These are phyloP conservation scores for Elysia crispata DNA, from an alignment of 2,888 invertebrate genomes.

Conservation along the genomic window DNA sequence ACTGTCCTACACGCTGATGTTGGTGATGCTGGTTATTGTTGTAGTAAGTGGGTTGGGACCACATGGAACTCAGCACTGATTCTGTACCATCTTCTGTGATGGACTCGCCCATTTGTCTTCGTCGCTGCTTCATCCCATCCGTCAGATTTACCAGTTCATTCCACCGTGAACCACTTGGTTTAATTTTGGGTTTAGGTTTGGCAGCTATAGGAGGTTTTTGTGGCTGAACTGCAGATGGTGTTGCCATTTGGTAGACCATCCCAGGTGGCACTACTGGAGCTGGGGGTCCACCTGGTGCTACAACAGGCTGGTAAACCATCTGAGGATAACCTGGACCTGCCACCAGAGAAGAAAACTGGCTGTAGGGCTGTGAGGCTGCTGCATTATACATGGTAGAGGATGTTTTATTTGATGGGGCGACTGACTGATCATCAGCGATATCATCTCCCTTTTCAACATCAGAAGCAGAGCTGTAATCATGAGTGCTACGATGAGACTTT, in stretches of 20 bases:
- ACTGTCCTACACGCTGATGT: background rate
- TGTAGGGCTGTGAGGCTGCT: background rate
- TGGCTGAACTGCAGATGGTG: conserved; percentile 32
- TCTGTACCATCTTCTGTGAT: conserved; percentile 56
- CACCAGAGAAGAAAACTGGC: background rate
- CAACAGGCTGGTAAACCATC: conserved; percentile 33
- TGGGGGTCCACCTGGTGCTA: conserved; percentile 45
- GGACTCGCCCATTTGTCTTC: conserved; percentile 43
- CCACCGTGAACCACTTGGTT: conserved; percentile 66
- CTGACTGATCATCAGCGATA: conserved; percentile 22
- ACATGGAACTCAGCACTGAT: conserved; percentile 66
- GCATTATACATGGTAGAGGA: background rate
- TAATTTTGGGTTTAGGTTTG: conserved; percentile 44
- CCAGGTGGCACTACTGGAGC: conserved; percentile 39
- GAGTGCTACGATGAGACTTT: background rate
- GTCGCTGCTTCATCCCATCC: conserved; percentile 55
- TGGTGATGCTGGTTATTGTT: background rate
- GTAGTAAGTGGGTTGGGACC: conserved; percentile 48
- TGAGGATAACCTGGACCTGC: conserved; percentile 34
- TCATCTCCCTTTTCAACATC: conserved; percentile 36
- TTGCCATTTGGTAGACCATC: background rate
- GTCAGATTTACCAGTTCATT: conserved; percentile 68
- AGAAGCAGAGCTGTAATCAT: conserved; percentile 5
- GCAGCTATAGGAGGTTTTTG: conserved; percentile 42
- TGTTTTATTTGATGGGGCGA: conserved; percentile 3